phyloP scores from a whole-genome alignment of 2,888 invertebrate species.

The Folsomia manolachei region DNA sequence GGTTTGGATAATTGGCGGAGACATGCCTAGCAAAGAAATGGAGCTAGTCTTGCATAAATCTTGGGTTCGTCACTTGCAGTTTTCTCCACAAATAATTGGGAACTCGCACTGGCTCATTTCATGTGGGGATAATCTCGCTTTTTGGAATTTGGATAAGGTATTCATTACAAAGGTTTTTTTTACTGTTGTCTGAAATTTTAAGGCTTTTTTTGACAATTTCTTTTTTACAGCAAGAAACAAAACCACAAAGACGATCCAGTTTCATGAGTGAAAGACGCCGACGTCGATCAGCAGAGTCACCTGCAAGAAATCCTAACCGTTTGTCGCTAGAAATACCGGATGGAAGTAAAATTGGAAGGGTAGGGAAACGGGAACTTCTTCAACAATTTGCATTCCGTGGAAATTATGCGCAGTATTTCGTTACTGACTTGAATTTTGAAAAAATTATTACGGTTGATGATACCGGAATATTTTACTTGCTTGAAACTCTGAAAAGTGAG shows the following conservation, averaged over 20 bases:
- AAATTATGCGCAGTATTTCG: slow-evolving; percentile 53
- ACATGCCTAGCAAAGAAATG: slow-evolving; percentile 27
- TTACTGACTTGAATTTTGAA: slow-evolving; percentile 56
- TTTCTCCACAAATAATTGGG: slow-evolving; percentile 54
- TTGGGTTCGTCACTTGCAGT: slow-evolving; percentile 59
- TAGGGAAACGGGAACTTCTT: slow-evolving; percentile 53
- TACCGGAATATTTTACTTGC: slow-evolving; percentile 62
- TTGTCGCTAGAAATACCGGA: slow-evolving; percentile 42
- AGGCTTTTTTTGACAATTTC: neutral
- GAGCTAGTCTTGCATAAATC: slow-evolving; percentile 59
- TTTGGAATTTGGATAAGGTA: slow-evolving; percentile 41
- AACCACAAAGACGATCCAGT: slow-evolving; percentile 32
- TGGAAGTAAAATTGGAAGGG: slow-evolving; percentile 48
- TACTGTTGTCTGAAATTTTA: neutral
- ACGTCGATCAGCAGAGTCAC: slow-evolving; percentile 39
- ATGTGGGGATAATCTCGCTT: slow-evolving; percentile 43
- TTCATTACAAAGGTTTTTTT: neutral
- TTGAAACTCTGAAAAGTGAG: slow-evolving; percentile 56
- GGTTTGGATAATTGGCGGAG: slow-evolving; percentile 25
- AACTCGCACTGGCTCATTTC: slow-evolving; percentile 38
- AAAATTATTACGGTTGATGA: slow-evolving; percentile 64
- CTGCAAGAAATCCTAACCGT: slow-evolving; percentile 24
- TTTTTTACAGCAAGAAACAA: slow-evolving; percentile 27
- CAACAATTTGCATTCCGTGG: slow-evolving; percentile 55
- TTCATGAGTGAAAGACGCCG: slow-evolving; percentile 43